Conservation (phyloP, 2,113 vertebrate species). For the Malaclemys terrapin region DNA sequence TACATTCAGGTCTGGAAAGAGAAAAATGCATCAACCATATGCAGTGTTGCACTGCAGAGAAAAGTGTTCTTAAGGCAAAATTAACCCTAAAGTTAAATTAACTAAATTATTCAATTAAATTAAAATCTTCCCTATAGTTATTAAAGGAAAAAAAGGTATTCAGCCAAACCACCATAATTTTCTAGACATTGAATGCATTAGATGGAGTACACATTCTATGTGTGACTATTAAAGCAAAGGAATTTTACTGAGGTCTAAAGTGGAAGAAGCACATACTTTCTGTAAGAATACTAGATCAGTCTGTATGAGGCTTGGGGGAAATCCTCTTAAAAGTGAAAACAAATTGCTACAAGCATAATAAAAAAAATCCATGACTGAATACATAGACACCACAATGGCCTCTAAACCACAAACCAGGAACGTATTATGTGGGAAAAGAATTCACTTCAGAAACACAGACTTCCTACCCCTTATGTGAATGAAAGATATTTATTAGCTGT, state of each 20-base stretch:
- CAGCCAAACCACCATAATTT: conserved; percentile 58
- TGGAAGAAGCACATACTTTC: conserved; percentile 42
- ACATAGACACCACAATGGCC: background rate
- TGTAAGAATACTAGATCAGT: conserved; percentile 18
- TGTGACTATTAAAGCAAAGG: conserved; percentile 23
- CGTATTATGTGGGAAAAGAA: background rate
- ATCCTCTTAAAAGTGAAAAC: conserved; percentile 30
- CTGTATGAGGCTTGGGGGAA: conserved; percentile 20
- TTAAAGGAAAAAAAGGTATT: conserved; percentile 44
- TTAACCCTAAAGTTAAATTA: conserved; percentile 67
- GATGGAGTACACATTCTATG: conserved; percentile 46
- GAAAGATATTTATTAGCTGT: background rate
- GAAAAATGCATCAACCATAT: conserved; percentile 8
- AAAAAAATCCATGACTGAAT: background rate
- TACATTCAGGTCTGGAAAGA: conserved; percentile 62
- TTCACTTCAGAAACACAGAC: background rate
- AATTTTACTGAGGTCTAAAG: background rate
- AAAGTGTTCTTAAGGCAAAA: conserved; percentile 56
- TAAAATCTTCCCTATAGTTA: conserved; percentile 52
- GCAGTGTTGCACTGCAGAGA: conserved; percentile 11
- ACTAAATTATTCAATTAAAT: conserved; percentile 60
- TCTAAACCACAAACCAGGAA: background rate
- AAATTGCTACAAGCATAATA: conserved; percentile 35
- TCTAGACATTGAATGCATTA: background rate
- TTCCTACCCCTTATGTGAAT: background rate